These are phyloP conservation scores for Prionailurus viverrinus DNA, from an alignment of 2,113 vertebrate genomes.

Conservation along the genomic window DNA sequence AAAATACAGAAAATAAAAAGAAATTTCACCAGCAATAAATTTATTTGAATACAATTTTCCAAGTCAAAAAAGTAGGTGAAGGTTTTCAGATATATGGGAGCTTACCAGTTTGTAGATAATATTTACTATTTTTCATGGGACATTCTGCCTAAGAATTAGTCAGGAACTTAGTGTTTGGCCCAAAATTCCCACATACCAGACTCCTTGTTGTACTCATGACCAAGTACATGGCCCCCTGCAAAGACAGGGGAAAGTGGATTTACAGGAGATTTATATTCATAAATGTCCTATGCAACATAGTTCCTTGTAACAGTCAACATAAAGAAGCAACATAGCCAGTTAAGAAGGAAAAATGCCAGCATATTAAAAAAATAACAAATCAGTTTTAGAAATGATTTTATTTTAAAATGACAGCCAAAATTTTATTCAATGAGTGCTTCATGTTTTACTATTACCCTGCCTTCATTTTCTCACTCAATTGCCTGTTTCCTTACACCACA, in stretches of 20 bases:
- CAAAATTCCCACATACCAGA: background rate
- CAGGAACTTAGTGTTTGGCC: background rate
- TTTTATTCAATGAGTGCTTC: background rate
- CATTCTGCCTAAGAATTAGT: background rate
- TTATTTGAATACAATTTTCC: slow-evolving; percentile 44
- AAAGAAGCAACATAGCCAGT: background rate
- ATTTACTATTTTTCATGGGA: background rate
- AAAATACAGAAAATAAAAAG: slow-evolving; percentile 33
- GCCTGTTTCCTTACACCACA: slow-evolving; percentile 35
- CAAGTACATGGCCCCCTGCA: background rate
- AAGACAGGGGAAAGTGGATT: background rate
- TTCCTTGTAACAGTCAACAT: background rate
- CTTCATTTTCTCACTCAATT: slow-evolving; percentile 48
- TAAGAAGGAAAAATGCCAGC: background rate
- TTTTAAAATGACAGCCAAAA: slow-evolving; percentile 54
- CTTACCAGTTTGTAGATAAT: background rate
- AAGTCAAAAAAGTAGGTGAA: background rate
- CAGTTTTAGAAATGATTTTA: slow-evolving; percentile 26
- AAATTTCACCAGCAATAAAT: background rate
- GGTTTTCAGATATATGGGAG: background rate
- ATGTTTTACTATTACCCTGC: background rate
- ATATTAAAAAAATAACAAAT: background rate
- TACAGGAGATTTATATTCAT: background rate
- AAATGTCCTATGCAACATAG: background rate
- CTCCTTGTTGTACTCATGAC: background rate